Conservation (phyloP, 2,888 invertebrate species). For the Sympetrum striolatum region DNA sequence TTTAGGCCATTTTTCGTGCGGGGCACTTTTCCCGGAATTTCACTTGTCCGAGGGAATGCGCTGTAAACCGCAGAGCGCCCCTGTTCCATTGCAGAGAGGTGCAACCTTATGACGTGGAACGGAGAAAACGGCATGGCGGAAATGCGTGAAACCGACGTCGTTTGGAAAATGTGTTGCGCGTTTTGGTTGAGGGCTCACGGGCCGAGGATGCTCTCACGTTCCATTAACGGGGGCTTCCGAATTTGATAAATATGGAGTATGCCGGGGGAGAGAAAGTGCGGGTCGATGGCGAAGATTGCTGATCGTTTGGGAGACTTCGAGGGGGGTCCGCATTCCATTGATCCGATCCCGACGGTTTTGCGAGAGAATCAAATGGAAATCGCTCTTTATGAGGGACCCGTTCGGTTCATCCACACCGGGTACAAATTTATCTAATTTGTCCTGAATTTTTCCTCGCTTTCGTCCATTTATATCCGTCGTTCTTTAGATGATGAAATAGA, state of each 20-base stretch:
- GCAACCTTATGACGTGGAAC: conserved; percentile 24
- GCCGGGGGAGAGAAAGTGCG: neutral
- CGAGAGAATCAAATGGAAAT: neutral
- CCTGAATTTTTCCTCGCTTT: too few relatives aligned
- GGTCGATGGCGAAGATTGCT: too few relatives aligned
- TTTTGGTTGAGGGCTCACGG: conserved; percentile 1
- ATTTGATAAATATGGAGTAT: conserved; percentile 17
- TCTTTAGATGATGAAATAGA: too few relatives aligned
- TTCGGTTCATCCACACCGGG: neutral
- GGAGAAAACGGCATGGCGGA: conserved; percentile 8
- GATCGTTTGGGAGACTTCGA: too few relatives aligned
- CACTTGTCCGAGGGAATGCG: neutral
- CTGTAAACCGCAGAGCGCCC: conserved; percentile 4
- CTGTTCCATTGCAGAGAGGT: neutral
- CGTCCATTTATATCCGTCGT: too few relatives aligned
- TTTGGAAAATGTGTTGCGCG: conserved; percentile 26
- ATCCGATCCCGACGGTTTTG: neutral
- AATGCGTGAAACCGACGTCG: neutral
- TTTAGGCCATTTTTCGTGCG: neutral
- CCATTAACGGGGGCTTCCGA: neutral
- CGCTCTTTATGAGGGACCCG: neutral
- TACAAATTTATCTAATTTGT: neutral
- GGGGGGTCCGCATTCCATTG: neutral
- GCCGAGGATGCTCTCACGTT: neutral
- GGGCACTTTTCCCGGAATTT: neutral